A percentile compares a stretch with the other conserved stretches of the same genome.
phyloP scores from a whole-genome alignment of 1,140 invertebrate species.

The Copidosoma floridanum region DNA sequence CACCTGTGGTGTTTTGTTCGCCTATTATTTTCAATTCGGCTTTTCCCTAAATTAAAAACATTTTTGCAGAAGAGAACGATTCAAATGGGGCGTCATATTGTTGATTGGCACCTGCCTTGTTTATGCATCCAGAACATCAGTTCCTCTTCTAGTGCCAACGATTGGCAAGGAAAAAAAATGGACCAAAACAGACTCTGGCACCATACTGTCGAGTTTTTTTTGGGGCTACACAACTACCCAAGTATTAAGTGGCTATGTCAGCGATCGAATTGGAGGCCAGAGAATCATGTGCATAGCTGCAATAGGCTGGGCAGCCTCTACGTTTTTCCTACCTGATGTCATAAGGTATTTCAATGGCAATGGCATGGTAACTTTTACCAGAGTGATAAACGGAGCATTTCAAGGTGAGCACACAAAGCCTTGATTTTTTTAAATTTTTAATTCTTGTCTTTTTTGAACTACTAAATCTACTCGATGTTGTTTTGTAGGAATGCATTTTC shows the following conservation, averaged over 20 bases:
- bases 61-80: conserved; percentile 54
- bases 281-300: conserved; percentile 65
- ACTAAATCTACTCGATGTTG: conserved; percentile 1
- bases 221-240: conserved; percentile 77
- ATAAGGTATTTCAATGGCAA: conserved; percentile 61
- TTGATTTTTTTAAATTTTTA: not conserved
- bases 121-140: conserved; percentile 68
- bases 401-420: conserved; percentile 57
- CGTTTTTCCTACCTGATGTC: conserved; percentile 68
- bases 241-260: conserved; percentile 69
- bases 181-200: conserved; percentile 72
- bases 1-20: too few relatives aligned
- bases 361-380: conserved; percentile 61
- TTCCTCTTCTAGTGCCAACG: conserved; percentile 66
- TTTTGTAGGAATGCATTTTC: conserved; percentile 66
- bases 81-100: conserved; percentile 64
- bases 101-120: conserved; percentile 66
- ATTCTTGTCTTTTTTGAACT: conserved; percentile 7
- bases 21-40: not conserved
- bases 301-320: conserved; percentile 67
- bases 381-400: conserved; percentile 67
- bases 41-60: not conserved
- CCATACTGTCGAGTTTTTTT: conserved; percentile 73
- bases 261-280: conserved; percentile 70
- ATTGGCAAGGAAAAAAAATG: conserved; percentile 68